These are phyloP conservation scores for Junonia oenone DNA, from an alignment of 2,888 invertebrate genomes.

Conservation along the genomic window DNA sequence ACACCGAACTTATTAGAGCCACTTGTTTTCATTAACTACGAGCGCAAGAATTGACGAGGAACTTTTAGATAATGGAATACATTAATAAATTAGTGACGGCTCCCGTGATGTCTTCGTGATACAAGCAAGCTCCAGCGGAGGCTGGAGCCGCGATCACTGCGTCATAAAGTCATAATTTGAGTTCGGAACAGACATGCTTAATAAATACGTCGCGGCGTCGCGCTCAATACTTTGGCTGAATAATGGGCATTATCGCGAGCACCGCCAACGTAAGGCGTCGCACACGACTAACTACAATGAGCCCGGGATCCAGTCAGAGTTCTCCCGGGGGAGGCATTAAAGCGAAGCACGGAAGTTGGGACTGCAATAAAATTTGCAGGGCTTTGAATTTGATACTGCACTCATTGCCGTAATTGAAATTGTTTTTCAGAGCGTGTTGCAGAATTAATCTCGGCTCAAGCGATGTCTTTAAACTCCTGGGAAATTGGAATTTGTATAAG, in stretches of 20 bases:
- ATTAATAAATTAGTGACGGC: not conserved
- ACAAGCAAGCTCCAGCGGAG: not conserved
- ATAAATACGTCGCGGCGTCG: not conserved
- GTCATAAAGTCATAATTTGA: not conserved
- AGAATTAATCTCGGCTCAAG: too few species aligned
- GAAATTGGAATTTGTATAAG: not conserved
- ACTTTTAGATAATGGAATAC: not conserved
- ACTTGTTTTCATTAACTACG: not conserved
- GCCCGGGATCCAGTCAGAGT: not conserved
- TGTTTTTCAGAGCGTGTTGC: not conserved
- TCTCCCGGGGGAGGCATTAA: conserved; percentile 9
- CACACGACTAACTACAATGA: not conserved
- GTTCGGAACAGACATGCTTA: not conserved
- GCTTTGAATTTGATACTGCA: conserved; percentile 8
- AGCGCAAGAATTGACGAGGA: not conserved
- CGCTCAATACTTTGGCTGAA: conserved; percentile 1
- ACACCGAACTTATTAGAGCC: not conserved
- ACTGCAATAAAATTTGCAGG: conserved; percentile 14
- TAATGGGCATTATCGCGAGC: conserved; percentile 9
- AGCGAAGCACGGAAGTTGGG: conserved; percentile 3
- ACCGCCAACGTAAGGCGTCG: not conserved
- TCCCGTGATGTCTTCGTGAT: not conserved
- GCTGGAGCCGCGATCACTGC: not conserved
- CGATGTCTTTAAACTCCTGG: not conserved
- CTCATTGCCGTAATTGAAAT: conserved; percentile 6